These are phyloP conservation scores for Sphenopsis melanotis DNA, from an alignment of 2,797 vertebrate genomes.

Conservation along the genomic window DNA sequence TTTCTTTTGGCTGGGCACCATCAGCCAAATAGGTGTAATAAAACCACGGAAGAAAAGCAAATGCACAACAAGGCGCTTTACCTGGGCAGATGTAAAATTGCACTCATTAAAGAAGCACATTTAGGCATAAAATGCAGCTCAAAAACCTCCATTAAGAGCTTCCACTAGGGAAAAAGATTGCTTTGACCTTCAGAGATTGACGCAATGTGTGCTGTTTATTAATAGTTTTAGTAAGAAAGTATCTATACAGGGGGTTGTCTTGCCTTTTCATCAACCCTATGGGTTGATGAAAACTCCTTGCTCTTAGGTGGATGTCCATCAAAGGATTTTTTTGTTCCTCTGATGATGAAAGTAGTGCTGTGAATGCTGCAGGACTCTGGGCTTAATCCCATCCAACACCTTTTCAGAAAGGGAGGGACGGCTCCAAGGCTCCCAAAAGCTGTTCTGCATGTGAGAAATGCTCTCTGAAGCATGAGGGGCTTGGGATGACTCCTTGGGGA, in stretches of 20 bases:
- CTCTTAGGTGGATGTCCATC: background rate
- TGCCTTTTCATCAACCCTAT: background rate
- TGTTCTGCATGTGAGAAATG: background rate
- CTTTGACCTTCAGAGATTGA: slow-evolving; percentile 55
- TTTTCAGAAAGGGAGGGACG: background rate
- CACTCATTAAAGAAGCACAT: slow-evolving; percentile 31
- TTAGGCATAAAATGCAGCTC: slow-evolving; percentile 8
- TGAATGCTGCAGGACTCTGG: background rate
- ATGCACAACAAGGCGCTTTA: background rate
- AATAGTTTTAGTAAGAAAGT: slow-evolving; percentile 26
- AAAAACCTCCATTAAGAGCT: background rate
- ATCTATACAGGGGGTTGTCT: background rate
- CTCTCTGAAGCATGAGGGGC: background rate
- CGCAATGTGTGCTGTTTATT: slow-evolving; percentile 1
- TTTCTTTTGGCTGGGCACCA: background rate
- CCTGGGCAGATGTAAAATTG: slow-evolving; percentile 38
- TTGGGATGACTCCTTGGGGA: background rate
- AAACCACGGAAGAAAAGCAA: background rate
- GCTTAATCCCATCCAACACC: background rate
- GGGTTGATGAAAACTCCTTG: background rate
- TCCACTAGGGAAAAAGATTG: slow-evolving; percentile 27
- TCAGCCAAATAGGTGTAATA: background rate
- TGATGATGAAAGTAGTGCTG: background rate
- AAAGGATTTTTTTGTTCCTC: background rate
- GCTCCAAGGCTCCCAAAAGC: accelerated